Percentiles rank a stretch among this genome's conserved stretches.
Conservation (phyloP, 2,888 invertebrate genomes). For the Dryobota labecula region DNA sequence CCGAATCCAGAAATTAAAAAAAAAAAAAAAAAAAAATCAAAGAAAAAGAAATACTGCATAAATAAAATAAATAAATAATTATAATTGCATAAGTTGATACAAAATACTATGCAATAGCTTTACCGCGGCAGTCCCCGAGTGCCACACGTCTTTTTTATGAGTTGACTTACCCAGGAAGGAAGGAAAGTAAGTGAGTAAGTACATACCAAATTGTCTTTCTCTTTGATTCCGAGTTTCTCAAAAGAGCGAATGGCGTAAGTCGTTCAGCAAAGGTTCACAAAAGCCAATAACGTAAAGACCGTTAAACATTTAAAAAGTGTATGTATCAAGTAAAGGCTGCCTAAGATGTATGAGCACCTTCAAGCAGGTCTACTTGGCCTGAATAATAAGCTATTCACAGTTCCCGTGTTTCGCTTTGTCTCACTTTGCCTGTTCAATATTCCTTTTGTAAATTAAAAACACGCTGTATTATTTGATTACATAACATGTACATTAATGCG, state of each 20-base stretch:
- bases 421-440: conserved; percentile 39
- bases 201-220: conserved; percentile 27
- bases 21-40: too few relatives aligned
- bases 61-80: too few relatives aligned
- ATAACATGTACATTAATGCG: conserved; percentile 16
- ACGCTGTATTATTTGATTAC: conserved; percentile 33
- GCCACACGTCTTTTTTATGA: too few relatives aligned
- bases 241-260: conserved; percentile 18
- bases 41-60: too few relatives aligned
- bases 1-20: too few relatives aligned
- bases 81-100: too few relatives aligned
- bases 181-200: conserved; percentile 24
- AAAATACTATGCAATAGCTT: too few relatives aligned
- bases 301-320: conserved; percentile 48
- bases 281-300: conserved; percentile 44
- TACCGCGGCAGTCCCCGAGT: too few relatives aligned
- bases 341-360: conserved; percentile 53
- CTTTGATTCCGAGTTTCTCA: conserved; percentile 39
- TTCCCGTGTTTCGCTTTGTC: conserved; percentile 52
- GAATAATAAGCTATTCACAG: conserved; percentile 52
- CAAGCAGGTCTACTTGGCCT: conserved; percentile 52
- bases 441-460: conserved; percentile 40
- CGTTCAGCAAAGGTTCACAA: conserved; percentile 43
- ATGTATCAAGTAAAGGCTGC: conserved; percentile 41
- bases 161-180: conserved; percentile 36